Conservation (phyloP, 2,797 vertebrate genomes). For the Alouatta caraya region DNA sequence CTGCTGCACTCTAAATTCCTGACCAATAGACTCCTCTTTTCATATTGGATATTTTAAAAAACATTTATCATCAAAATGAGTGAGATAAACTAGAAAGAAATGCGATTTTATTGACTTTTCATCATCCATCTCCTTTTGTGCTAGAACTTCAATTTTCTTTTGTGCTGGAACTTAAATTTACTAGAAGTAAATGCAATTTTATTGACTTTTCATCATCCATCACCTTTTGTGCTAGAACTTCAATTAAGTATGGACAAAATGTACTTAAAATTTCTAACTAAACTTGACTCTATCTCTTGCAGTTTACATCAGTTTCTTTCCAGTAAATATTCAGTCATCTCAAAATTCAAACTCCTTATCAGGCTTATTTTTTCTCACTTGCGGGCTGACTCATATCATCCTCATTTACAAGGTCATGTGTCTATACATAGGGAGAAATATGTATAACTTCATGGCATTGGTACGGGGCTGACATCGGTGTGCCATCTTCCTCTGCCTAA, state of each 20-base stretch:
- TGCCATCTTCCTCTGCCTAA: neutral
- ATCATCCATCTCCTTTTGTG: neutral
- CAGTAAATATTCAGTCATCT: neutral
- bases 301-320: neutral
- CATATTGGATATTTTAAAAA: neutral
- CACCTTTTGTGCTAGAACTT: neutral
- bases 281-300: neutral
- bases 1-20: neutral
- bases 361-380: neutral
- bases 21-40: neutral
- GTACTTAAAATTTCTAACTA: neutral
- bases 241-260: neutral
- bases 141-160: neutral
- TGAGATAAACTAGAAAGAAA: neutral
- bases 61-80: neutral
- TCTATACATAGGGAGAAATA: neutral
- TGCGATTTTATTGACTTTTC: neutral
- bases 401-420: neutral
- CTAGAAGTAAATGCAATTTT: neutral
- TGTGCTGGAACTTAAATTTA: neutral
- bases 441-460: neutral
- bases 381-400: neutral
- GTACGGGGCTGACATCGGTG: no score
- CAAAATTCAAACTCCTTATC: neutral
- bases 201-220: neutral